These are phyloP conservation scores for Carcinoscorpius rotundicauda DNA, from an alignment of 1,140 invertebrate species.

Conservation along the genomic window DNA sequence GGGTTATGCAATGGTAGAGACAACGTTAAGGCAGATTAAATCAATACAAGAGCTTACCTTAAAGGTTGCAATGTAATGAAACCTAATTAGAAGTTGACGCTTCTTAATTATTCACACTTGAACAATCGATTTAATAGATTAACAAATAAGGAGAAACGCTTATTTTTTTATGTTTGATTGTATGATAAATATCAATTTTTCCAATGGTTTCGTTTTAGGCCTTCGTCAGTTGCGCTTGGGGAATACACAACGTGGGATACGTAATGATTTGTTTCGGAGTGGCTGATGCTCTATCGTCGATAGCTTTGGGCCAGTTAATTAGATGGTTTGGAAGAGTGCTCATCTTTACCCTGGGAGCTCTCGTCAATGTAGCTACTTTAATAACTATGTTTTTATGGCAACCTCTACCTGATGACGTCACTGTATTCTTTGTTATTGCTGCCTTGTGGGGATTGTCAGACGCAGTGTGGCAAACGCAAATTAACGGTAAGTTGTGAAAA, in stretches of 20 bases:
- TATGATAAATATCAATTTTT: conserved; percentile 16
- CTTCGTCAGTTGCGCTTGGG: conserved; percentile 81
- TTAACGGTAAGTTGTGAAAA: conserved; percentile 63
- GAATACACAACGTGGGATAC: conserved; percentile 80
- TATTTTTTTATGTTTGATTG: too few species aligned
- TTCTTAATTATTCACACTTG: too few species aligned
- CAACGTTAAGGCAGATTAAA: too few species aligned
- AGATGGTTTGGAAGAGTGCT: conserved; percentile 80
- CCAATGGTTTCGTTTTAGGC: conserved; percentile 43
- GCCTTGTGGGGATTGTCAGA: conserved; percentile 93
- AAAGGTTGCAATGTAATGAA: too few species aligned
- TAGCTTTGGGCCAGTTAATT: conserved; percentile 80
- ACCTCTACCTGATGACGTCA: conserved; percentile 56
- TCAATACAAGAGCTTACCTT: too few species aligned
- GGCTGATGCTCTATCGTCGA: conserved; percentile 64
- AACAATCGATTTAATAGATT: too few species aligned
- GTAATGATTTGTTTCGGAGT: conserved; percentile 93
- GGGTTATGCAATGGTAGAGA: too few species aligned
- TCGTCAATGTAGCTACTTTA: conserved; percentile 61
- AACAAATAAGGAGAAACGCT: too few species aligned
- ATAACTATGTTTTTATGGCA: conserved; percentile 70
- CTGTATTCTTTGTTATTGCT: conserved; percentile 68
- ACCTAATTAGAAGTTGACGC: too few species aligned
- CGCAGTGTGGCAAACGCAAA: conserved; percentile 95
- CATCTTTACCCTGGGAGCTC: conserved; percentile 61